Conservation (phyloP, 2,113 vertebrate genomes). For the Rhinopomastus cyanomelas region DNA sequence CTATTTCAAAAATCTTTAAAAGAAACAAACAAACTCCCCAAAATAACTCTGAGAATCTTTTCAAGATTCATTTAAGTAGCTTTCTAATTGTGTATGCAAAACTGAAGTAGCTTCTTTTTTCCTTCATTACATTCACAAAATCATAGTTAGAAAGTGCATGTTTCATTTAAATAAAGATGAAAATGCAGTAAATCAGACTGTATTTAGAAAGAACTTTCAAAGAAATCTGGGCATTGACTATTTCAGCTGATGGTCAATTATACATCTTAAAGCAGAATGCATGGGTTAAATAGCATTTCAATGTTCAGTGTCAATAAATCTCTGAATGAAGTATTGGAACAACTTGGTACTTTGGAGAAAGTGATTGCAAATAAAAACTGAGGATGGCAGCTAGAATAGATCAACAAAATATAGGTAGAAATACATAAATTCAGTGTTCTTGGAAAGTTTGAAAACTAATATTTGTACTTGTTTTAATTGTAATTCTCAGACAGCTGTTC, state of each 20-base stretch:
- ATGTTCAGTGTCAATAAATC: background rate
- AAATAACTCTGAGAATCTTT: slow-evolving; percentile 19
- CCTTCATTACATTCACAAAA: slow-evolving; percentile 25
- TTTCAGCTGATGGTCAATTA: slow-evolving; percentile 30
- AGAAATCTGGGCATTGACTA: slow-evolving; percentile 14
- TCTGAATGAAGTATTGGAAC: background rate
- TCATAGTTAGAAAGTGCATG: background rate
- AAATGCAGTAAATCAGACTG: slow-evolving; percentile 9
- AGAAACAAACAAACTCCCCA: background rate
- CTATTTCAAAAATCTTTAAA: slow-evolving; percentile 1
- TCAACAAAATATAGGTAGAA: background rate
- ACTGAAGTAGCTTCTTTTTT: slow-evolving; percentile 24
- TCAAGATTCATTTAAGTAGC: slow-evolving; percentile 20
- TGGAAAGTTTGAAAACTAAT: background rate
- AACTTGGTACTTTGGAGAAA: background rate
- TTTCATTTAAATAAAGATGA: slow-evolving; percentile 51
- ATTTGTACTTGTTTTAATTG: background rate
- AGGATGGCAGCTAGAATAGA: background rate
- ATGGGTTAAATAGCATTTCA: slow-evolving; percentile 22
- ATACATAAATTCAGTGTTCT: background rate
- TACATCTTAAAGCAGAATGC: background rate
- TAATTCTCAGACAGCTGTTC: background rate
- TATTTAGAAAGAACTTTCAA: slow-evolving; percentile 33
- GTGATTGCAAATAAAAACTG: background rate
- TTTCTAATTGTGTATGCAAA: slow-evolving; percentile 39